These are phyloP conservation scores for Triplophysa tibetana DNA, from an alignment of 2,113 vertebrate genomes.

Conservation along the genomic window DNA sequence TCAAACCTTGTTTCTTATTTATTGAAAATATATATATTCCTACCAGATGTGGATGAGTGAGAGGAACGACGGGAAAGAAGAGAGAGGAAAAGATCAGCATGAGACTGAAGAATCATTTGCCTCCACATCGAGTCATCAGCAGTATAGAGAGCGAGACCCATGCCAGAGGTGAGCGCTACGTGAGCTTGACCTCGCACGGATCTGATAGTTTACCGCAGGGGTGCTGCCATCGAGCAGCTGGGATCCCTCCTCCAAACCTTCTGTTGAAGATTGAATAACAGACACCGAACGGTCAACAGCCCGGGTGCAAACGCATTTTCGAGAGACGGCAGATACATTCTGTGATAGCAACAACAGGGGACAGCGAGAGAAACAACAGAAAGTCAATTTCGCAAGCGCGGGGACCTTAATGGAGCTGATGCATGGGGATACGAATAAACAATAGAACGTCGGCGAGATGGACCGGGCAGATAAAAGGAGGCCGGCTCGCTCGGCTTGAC, in stretches of 20 bases:
- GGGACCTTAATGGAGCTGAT: conserved; percentile 33
- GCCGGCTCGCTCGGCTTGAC: neutral
- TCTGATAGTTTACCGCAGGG: conserved; percentile 52
- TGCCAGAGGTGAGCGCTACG: conserved; percentile 27
- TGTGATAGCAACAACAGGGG: conserved; percentile 29
- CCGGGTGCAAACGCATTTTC: conserved; percentile 36
- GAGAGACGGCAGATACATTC: conserved; percentile 9
- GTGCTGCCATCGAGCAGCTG: conserved; percentile 18
- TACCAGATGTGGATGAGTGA: conserved; percentile 19
- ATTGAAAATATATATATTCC: neutral
- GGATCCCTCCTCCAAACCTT: conserved; percentile 22
- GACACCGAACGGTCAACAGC: conserved; percentile 24
- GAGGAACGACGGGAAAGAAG: neutral
- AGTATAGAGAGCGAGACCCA: conserved; percentile 8
- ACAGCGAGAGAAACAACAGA: conserved; percentile 25
- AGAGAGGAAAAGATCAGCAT: conserved; percentile 17
- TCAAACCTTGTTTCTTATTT: neutral
- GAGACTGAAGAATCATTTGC: conserved; percentile 32
- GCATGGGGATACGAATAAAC: conserved; percentile 21
- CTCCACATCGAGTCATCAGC: conserved; percentile 23
- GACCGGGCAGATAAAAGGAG: conserved; percentile 2
- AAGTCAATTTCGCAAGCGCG: conserved; percentile 28
- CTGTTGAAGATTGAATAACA: conserved; percentile 43
- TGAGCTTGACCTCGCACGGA: conserved; percentile 44
- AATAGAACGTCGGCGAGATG: neutral